Percentiles rank a stretch among this genome's conserved stretches.
Conservation (phyloP, 2,797 vertebrate species). For the Glossophaga mutica region DNA sequence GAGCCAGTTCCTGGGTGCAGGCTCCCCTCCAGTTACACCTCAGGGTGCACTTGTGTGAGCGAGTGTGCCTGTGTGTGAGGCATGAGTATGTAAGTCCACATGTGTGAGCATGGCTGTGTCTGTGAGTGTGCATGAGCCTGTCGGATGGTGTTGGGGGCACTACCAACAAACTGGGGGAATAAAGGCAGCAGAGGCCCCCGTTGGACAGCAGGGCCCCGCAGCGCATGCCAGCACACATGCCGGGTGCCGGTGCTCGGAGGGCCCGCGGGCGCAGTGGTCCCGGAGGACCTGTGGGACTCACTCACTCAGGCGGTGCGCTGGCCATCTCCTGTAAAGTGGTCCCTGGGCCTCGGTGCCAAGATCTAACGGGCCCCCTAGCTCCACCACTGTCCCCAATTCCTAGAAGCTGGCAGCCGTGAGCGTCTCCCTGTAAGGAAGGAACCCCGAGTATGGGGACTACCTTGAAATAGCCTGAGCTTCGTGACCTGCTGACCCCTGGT, state of each 20-base stretch:
- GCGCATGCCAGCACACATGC: background rate
- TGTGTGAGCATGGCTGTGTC: background rate
- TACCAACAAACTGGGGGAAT: background rate
- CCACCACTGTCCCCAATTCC: background rate
- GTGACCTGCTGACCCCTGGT: background rate
- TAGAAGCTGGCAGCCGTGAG: background rate
- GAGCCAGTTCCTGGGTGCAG: too few relatives aligned
- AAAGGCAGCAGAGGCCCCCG: background rate
- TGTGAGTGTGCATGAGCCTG: background rate
- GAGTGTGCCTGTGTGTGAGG: background rate
- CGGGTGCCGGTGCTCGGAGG: fast-evolving
- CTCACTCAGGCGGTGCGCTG: fast-evolving
- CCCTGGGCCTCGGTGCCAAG: background rate
- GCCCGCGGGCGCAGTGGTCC: background rate
- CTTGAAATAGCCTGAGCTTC: background rate
- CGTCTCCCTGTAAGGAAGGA: background rate
- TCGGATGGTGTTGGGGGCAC: background rate
- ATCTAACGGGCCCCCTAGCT: background rate
- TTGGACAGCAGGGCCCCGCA: background rate
- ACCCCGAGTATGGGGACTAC: fast-evolving
- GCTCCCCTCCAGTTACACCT: background rate
- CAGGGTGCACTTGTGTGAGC: background rate
- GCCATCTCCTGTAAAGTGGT: background rate
- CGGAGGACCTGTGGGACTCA: background rate
- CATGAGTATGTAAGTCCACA: background rate